Evolutionary conservation across 2,113 vertebrate species (phyloP).

Genomic region (Barbus barbus): DNA sequence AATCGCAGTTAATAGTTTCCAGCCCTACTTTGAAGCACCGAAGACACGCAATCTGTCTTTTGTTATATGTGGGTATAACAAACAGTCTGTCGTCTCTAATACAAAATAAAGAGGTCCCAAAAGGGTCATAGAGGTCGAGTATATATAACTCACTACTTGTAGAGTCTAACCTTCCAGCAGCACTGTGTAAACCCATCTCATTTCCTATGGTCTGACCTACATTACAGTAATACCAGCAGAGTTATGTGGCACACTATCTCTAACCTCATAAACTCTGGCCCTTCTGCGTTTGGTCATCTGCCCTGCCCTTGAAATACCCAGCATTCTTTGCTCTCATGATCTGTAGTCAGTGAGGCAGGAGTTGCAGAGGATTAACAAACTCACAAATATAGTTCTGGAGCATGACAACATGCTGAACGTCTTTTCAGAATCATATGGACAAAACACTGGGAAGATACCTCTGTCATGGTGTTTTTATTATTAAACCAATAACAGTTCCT

Average conservation of each 20-base stretch:
- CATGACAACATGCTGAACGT: neutral
- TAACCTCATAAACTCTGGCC: slow-evolving; percentile 38
- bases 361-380: slow-evolving; percentile 15
- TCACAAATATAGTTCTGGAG: slow-evolving; percentile 1
- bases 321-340: slow-evolving; percentile 46
- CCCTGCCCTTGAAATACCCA: slow-evolving; percentile 49
- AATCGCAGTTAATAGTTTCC: no score
- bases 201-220: slow-evolving; percentile 23
- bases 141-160: slow-evolving; percentile 39
- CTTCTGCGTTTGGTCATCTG: slow-evolving; percentile 50
- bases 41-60: no score
- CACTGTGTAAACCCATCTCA: neutral
- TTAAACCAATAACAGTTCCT: neutral
- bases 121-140: slow-evolving; percentile 40
- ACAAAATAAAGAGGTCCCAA: neutral
- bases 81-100: neutral
- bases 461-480: neutral
- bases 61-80: no score
- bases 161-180: slow-evolving; percentile 39
- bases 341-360: slow-evolving; percentile 7
- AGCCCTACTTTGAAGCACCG: no score
- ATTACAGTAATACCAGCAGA: slow-evolving; percentile 56
- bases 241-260: slow-evolving; percentile 60
- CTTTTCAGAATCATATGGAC: neutral
- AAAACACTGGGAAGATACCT: neutral